phyloP scores from a whole-genome alignment of 30 jellyfish, hydroid and myxozoan genomes.

The Cassiopea xamachana region DNA sequence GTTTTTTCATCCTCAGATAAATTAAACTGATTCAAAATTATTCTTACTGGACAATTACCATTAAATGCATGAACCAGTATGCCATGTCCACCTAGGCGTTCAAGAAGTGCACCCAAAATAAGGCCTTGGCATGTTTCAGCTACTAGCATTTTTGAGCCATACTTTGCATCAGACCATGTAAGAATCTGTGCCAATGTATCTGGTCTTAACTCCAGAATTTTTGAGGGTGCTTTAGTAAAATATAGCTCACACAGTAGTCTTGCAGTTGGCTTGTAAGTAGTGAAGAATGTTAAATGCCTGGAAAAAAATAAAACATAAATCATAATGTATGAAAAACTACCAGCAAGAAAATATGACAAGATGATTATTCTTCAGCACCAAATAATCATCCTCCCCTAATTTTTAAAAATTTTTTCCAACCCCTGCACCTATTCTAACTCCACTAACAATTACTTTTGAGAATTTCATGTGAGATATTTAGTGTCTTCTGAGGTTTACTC shows the following conservation, averaged over 20 bases:
- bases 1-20: slow-evolving; percentile 35
- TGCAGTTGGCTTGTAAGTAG: slow-evolving; percentile 78
- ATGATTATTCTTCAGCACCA: too few relatives aligned
- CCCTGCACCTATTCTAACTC: too few relatives aligned
- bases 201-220: slow-evolving; percentile 77
- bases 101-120: slow-evolving; percentile 83
- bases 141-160: slow-evolving; percentile 80
- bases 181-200: slow-evolving; percentile 87
- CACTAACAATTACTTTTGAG: too few relatives aligned
- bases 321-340: too few relatives aligned
- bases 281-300: slow-evolving; percentile 85
- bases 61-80: slow-evolving; percentile 71
- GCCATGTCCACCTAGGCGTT: slow-evolving; percentile 89
- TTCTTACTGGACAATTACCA: slow-evolving; percentile 87
- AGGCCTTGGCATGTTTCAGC: slow-evolving; percentile 87
- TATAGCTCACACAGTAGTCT: slow-evolving; percentile 73
- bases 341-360: too few relatives aligned
- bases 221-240: slow-evolving; percentile 62
- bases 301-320: neutral
- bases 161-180: slow-evolving; percentile 75
- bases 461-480: too few relatives aligned
- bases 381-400: too few relatives aligned
- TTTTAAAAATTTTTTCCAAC: too few relatives aligned
- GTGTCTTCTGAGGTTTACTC: too few relatives aligned
- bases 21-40: slow-evolving; percentile 75